Conservation (phyloP, 2,888 invertebrate species). For the Caenorhabditis sp. region DNA sequence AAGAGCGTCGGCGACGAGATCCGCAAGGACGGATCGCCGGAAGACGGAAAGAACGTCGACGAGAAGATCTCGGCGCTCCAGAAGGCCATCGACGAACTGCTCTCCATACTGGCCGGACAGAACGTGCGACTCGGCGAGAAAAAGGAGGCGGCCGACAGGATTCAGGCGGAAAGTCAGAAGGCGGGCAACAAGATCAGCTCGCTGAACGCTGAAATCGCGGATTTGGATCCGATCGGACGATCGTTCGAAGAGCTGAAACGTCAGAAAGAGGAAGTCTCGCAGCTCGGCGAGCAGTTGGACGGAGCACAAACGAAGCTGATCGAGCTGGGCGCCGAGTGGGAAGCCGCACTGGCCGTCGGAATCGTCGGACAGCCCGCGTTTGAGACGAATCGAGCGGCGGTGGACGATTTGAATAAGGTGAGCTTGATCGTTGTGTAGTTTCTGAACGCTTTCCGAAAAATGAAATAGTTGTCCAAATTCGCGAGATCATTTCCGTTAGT, state of each 20-base stretch:
- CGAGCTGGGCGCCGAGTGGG: conserved; percentile 47
- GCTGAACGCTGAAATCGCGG: conserved; percentile 56
- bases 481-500: no score
- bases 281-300: conserved; percentile 74
- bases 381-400: conserved; percentile 47
- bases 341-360: conserved; percentile 51
- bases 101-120: conserved; percentile 75
- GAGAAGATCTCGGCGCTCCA: conserved; percentile 12
- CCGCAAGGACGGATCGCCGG: conserved; percentile 30
- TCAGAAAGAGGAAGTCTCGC: conserved; percentile 77
- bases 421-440: neutral
- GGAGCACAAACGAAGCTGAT: conserved; percentile 38
- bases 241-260: conserved; percentile 81
- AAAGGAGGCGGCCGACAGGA: conserved; percentile 49
- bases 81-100: conserved; percentile 38
- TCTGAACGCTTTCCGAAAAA: neutral
- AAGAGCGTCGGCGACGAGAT: conserved; percentile 58
- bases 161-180: conserved; percentile 35
- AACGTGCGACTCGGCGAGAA: conserved; percentile 80
- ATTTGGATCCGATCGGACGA: conserved; percentile 66
- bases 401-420: conserved; percentile 62
- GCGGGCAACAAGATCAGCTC: conserved; percentile 38
- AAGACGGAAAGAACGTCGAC: conserved; percentile 28
- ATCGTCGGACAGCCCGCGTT: conserved; percentile 52
- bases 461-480: no score